A percentile compares a stretch with the other conserved stretches of the same genome.
phyloP scores from a whole-genome alignment of 2,888 invertebrate species.

The Abscondita cerata region DNA sequence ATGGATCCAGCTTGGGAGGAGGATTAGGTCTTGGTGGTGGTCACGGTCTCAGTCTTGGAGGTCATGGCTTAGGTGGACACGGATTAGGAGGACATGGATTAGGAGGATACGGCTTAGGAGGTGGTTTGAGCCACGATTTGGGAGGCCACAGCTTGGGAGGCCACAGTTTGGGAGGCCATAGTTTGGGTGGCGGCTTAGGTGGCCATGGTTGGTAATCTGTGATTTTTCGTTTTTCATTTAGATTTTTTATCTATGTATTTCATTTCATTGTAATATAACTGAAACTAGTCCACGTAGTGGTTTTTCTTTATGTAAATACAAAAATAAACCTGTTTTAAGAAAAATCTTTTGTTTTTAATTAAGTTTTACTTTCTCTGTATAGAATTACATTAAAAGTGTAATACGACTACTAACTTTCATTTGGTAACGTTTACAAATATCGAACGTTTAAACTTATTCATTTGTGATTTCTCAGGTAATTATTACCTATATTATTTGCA shows the following conservation, averaged over 20 bases:
- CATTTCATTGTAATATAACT: slow-evolving; percentile 24
- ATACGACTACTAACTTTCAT: not conserved
- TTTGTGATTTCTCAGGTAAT: no score
- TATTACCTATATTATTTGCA: no score
- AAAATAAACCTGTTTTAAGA: slow-evolving; percentile 26
- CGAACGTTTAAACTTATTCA: no score
- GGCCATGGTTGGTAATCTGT: slow-evolving; percentile 32
- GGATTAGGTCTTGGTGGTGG: slow-evolving; percentile 35
- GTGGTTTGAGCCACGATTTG: slow-evolving; percentile 35
- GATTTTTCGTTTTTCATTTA: slow-evolving; percentile 11
- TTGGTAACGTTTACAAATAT: no score
- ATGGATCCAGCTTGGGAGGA: slow-evolving; percentile 37
- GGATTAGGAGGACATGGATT: slow-evolving; percentile 11
- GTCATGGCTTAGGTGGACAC: slow-evolving; percentile 17
- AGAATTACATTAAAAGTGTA: not conserved
- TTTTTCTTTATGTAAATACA: slow-evolving; percentile 25
- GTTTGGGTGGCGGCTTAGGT: slow-evolving; percentile 22
- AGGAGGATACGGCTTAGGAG: slow-evolving; percentile 29
- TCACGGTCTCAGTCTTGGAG: slow-evolving; percentile 37
- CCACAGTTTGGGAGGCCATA: slow-evolving; percentile 18
- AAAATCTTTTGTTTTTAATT: slow-evolving; percentile 5
- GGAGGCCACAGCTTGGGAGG: slow-evolving; percentile 23
- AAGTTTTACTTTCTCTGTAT: not conserved
- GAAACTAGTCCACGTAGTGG: slow-evolving; percentile 20
- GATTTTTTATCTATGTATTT: slow-evolving; percentile 2